Conservation (phyloP, 2,888 invertebrate species). For the Argyresthia goedartella region DNA sequence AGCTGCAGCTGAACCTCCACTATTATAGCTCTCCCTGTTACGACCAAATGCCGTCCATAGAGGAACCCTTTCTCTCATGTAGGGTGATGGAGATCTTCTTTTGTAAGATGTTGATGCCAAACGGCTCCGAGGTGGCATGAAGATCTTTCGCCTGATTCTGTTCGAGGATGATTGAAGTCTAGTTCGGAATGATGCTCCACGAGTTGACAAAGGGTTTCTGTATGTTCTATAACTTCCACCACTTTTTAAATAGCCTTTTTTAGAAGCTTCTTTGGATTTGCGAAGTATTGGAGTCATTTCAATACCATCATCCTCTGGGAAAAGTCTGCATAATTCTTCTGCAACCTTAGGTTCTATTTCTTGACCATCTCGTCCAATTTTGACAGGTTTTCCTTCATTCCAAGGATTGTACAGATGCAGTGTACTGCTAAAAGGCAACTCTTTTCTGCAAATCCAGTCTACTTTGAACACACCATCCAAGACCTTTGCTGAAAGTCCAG, state of each 20-base stretch:
- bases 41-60: conserved; percentile 70
- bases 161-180: conserved; percentile 54
- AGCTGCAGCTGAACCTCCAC: conserved; percentile 73
- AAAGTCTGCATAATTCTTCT: conserved; percentile 92
- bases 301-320: conserved; percentile 92
- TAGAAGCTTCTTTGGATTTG: conserved; percentile 87
- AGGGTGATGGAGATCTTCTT: conserved; percentile 72
- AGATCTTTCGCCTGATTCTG: conserved; percentile 73
- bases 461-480: conserved; percentile 96
- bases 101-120: conserved; percentile 64
- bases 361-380: conserved; percentile 98
- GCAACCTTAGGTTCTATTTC: conserved; percentile 97
- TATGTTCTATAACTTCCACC: conserved; percentile 61
- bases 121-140: conserved; percentile 75
- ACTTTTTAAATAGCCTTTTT: conserved; percentile 69
- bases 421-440: conserved; percentile 92
- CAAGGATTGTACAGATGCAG: conserved; percentile 95
- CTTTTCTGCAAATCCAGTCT: conserved; percentile 97
- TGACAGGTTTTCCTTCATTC: conserved; percentile 98
- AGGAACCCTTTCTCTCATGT: conserved; percentile 70
- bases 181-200: conserved; percentile 61
- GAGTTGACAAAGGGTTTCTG: conserved; percentile 53
- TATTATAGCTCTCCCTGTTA: conserved; percentile 48
- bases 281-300: conserved; percentile 90
- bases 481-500: conserved; percentile 91